phyloP scores from a whole-genome alignment of 2,113 vertebrate genomes.

The Carollia perspicillata region DNA sequence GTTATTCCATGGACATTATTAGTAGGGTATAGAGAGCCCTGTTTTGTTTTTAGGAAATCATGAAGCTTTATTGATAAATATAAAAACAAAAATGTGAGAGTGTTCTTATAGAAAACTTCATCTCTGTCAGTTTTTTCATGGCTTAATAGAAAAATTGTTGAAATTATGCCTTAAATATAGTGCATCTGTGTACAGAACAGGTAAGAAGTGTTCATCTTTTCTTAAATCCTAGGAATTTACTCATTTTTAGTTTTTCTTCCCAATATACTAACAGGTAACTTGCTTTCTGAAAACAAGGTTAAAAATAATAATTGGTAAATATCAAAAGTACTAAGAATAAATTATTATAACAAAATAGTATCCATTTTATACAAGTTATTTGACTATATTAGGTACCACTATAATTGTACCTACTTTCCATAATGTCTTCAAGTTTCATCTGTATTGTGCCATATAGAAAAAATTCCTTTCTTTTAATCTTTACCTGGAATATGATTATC shows the following conservation, averaged over 20 bases:
- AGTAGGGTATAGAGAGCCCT: neutral
- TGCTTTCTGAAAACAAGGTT: neutral
- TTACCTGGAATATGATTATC: no score
- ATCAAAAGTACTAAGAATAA: neutral
- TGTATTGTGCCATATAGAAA: neutral
- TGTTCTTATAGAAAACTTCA: neutral
- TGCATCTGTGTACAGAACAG: neutral
- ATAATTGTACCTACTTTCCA: neutral
- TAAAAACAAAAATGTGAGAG: neutral
- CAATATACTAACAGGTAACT: neutral
- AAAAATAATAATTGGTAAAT: neutral
- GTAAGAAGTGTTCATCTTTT: neutral
- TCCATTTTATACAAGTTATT: neutral
- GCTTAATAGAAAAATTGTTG: neutral
- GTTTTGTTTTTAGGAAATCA: neutral
- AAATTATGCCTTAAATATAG: neutral
- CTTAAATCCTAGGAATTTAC: neutral
- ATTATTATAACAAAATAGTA: neutral
- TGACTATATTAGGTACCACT: neutral
- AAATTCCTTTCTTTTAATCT: neutral
- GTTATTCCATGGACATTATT: neutral
- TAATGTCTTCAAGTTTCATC: neutral
- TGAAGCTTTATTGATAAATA: neutral
- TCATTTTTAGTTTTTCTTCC: neutral
- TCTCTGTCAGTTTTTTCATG: neutral